A percentile compares a stretch with the other conserved stretches of the same genome.
These are phyloP conservation scores for Doryteuthis pealeii DNA, from an alignment of 1,140 invertebrate genomes.

Conservation along the genomic window DNA sequence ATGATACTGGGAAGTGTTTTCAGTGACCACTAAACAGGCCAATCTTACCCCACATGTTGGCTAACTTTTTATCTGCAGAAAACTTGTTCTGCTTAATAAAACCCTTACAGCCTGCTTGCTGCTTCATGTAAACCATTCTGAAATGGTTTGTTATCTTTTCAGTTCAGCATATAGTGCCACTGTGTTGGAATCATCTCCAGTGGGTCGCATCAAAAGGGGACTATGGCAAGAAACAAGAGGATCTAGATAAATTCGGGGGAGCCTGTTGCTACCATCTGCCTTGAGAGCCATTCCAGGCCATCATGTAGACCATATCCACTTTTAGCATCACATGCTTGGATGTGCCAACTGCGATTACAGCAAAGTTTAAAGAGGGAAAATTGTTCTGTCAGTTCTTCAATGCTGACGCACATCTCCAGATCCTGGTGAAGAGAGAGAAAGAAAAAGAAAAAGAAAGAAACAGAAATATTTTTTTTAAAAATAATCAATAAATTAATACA, in stretches of 20 bases:
- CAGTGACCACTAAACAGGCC: too few species aligned
- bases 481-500: neutral
- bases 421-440: slow-evolving; percentile 67
- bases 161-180: too few species aligned
- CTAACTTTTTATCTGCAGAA: too few species aligned
- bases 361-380: slow-evolving; percentile 84
- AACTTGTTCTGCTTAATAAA: too few species aligned
- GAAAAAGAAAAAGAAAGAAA: neutral
- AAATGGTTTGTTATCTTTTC: too few species aligned
- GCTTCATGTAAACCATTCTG: too few species aligned
- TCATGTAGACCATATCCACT: slow-evolving; percentile 96
- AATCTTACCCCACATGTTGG: too few species aligned
- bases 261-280: slow-evolving; percentile 63
- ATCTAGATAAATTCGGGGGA: slow-evolving; percentile 45
- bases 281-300: slow-evolving; percentile 97
- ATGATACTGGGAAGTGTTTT: too few species aligned
- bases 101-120: too few species aligned
- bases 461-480: neutral
- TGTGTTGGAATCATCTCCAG: too few species aligned
- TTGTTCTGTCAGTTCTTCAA: slow-evolving; percentile 97
- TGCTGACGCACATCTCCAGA: slow-evolving; percentile 96
- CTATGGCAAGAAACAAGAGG: too few species aligned
- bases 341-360: slow-evolving; percentile 85
- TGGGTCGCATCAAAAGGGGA: too few species aligned
- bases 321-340: slow-evolving; percentile 97